Evolutionary conservation across 2,797 vertebrate species (phyloP).

Genomic region (Rhodeus uyekii): DNA sequence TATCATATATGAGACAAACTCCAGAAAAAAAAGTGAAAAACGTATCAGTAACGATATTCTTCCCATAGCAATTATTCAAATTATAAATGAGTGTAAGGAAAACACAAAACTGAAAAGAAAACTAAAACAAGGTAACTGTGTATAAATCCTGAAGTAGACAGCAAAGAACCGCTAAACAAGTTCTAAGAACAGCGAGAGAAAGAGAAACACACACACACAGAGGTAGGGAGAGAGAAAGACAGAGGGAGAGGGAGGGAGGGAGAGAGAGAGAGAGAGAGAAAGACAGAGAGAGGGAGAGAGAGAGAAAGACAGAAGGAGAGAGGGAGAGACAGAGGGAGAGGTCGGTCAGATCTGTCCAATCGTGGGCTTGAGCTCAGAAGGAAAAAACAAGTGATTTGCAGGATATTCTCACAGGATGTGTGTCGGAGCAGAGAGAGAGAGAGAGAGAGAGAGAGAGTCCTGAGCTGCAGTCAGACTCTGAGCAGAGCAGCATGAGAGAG

Average conservation of each 20-base stretch:
- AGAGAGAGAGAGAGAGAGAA: background rate
- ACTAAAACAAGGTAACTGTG: no score
- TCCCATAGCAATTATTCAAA: no score
- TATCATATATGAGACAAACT: no score
- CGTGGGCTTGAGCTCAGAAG: constrained; percentile 69
- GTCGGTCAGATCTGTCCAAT: constrained; percentile 56
- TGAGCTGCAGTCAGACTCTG: constrained; percentile 39
- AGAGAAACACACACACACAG: no score
- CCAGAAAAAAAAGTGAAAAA: no score
- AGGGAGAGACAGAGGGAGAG: background rate
- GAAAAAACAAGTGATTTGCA: constrained; percentile 60
- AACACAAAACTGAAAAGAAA: no score
- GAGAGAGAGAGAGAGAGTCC: background rate
- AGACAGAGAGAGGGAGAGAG: background rate
- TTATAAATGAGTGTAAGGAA: no score
- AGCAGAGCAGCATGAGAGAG: constrained; percentile 48
- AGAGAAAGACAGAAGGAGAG: background rate
- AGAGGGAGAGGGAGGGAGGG: background rate
- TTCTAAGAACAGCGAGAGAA: no score
- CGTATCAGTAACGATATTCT: no score
- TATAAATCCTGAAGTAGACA: no score
- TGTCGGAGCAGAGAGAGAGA: constrained; percentile 61
- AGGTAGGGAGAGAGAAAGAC: no score
- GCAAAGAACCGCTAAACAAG: no score
- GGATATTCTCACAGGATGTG: constrained; percentile 81